phyloP scores from a whole-genome alignment of 2,888 invertebrate genomes.

The Cosmia trapezina region DNA sequence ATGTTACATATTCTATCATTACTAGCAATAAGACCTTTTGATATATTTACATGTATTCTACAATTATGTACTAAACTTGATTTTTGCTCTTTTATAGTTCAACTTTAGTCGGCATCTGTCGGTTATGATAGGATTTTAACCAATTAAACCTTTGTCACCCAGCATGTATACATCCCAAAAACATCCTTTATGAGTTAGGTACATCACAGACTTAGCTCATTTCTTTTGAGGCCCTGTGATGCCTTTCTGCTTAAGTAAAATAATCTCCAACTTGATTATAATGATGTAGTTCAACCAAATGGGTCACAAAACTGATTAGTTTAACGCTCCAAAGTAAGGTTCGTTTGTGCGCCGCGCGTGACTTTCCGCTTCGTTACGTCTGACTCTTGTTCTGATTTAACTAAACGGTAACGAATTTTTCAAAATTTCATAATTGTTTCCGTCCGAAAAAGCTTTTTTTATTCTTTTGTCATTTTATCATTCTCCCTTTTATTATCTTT shows the following conservation, averaged over 20 bases:
- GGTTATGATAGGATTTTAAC: not conserved
- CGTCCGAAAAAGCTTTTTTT: constrained; percentile 73
- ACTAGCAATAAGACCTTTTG: not conserved
- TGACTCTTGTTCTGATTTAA: constrained; percentile 82
- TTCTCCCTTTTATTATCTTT: constrained; percentile 56
- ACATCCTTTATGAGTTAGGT: too few relatives aligned
- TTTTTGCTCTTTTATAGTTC: not conserved
- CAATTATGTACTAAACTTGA: not conserved
- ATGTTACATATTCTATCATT: too few relatives aligned
- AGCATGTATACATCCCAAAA: not conserved
- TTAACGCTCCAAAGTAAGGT: constrained; percentile 57
- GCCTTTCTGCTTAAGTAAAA: not conserved
- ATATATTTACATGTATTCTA: not conserved
- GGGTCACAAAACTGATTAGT: constrained; percentile 42
- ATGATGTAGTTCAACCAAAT: constrained; percentile 26
- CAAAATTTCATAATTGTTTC: constrained; percentile 83
- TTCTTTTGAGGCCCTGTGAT: not conserved
- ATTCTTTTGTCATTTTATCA: constrained; percentile 40
- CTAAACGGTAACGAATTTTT: constrained; percentile 80
- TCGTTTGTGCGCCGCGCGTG: constrained; percentile 73
- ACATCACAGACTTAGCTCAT: not conserved
- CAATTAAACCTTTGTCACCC: too few relatives aligned
- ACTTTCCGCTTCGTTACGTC: constrained; percentile 81
- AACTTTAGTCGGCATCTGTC: not conserved
- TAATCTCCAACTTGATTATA: not conserved